These are phyloP conservation scores for Numida meleagris DNA, from an alignment of 2,113 vertebrate species.

Conservation along the genomic window DNA sequence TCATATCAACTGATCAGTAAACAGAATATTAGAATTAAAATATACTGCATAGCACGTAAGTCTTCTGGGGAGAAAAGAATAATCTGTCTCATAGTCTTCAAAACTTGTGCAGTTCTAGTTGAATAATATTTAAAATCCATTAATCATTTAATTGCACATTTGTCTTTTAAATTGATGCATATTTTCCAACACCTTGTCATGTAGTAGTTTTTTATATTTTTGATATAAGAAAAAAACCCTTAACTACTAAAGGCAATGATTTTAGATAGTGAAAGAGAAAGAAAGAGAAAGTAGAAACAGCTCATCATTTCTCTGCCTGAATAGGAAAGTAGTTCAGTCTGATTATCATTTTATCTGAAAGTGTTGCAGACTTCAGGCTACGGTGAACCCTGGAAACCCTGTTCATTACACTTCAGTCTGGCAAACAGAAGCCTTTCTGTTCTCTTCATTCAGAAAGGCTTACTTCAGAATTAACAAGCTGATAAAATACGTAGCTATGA, in stretches of 20 bases:
- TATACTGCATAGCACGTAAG: neutral
- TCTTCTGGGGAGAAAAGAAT: neutral
- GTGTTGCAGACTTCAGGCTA: neutral
- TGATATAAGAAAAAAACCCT: neutral
- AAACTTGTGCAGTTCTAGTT: neutral
- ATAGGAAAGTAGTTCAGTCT: neutral
- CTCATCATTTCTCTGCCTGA: neutral
- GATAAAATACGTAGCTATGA: neutral
- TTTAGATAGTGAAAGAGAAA: neutral
- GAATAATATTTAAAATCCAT: neutral
- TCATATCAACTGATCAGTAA: neutral
- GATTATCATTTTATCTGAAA: neutral
- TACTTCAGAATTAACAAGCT: neutral
- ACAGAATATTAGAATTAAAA: neutral
- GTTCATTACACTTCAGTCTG: neutral
- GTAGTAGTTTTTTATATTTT: neutral
- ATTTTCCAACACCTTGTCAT: neutral
- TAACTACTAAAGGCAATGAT: neutral
- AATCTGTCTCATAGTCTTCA: neutral
- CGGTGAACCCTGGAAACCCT: neutral
- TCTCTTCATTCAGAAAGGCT: conserved; percentile 30
- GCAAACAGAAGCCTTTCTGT: neutral
- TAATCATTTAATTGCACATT: neutral
- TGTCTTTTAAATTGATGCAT: neutral
- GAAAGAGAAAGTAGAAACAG: neutral